Conservation (phyloP, 2,797 vertebrate species). For the Parambassis ranga region DNA sequence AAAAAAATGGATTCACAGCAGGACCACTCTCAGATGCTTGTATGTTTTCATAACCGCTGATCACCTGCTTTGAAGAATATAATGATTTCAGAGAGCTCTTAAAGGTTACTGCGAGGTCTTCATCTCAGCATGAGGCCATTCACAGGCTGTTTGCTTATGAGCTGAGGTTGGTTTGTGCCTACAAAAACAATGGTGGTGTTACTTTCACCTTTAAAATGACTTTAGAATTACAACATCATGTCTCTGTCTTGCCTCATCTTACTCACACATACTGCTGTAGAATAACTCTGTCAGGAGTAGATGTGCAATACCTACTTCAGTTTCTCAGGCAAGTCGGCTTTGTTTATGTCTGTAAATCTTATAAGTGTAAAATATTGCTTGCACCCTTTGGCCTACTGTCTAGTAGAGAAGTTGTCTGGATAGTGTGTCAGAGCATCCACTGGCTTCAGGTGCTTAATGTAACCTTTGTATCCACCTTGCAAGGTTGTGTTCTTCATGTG, state of each 20-base stretch:
- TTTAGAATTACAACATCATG: constrained; percentile 5
- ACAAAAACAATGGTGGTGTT: neutral
- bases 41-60: neutral
- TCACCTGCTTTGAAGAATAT: neutral
- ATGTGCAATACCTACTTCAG: neutral
- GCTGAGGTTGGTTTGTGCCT: neutral
- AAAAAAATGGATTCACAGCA: neutral
- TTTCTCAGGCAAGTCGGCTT: too few relatives aligned
- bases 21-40: neutral
- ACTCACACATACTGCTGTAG: neutral
- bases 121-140: neutral
- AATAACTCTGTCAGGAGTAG: neutral
- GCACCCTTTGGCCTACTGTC: neutral
- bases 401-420: neutral
- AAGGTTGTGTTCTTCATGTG: constrained; percentile 23
- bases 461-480: constrained; percentile 33
- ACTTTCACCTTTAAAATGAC: constrained; percentile 10
- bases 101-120: neutral
- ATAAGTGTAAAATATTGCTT: neutral
- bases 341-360: neutral
- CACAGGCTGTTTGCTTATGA: neutral
- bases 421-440: neutral
- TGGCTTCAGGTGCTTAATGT: constrained; percentile 9
- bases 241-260: constrained; percentile 13
- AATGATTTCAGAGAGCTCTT: neutral